Evolutionary conservation across 2,888 invertebrate genomes (phyloP), one percentile per base, ranked within the genome.

Genomic region (Adineta ricciae): DNA sequence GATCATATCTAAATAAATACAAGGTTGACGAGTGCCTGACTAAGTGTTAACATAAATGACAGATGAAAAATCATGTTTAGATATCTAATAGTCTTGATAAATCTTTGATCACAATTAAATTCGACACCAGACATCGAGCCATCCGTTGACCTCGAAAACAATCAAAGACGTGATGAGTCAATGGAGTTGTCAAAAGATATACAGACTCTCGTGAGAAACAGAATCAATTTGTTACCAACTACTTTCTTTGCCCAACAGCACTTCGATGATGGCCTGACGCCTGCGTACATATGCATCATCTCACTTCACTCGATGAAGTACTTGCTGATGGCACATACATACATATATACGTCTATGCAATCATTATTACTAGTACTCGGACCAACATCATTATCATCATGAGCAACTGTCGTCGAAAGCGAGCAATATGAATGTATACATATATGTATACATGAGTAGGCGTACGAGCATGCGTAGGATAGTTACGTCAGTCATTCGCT

Each of bases 401-500:
- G 16, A 32, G 19, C 32, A 64, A 64, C 32, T 64, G 64, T 32
- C 64, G 64, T 64, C 32, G 27, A 64, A 64, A 64, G 64, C 64
- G 64, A 19, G 32, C 32, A 64, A 64, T 64, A 64, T 64, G 5
- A 32, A 64, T 4, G 19, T 64, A 14, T 16, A 46, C 11, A 46
- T 46, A 46, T 46, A 46, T 46, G 11, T 46, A 46, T 46, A 46
- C 11, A 46, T 46, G 32, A 32, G 32, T 27, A 64, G 64, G 64
- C 64, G 32, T 14, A 19, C 32, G 64, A 64, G 32, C 14, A 36
- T 32, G 32, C 32, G 32, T 36, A 27, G 32, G 19, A 64, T 64
- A 64, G 64, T 64, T 64, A 64, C 64, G 64, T 64, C 64, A 64
- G 64, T 64, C 64, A 64, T 64, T 64, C 32, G 32, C 64, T 64